phyloP scores from a whole-genome alignment of 2,888 invertebrate genomes.

The Leptopterna dolabrata region DNA sequence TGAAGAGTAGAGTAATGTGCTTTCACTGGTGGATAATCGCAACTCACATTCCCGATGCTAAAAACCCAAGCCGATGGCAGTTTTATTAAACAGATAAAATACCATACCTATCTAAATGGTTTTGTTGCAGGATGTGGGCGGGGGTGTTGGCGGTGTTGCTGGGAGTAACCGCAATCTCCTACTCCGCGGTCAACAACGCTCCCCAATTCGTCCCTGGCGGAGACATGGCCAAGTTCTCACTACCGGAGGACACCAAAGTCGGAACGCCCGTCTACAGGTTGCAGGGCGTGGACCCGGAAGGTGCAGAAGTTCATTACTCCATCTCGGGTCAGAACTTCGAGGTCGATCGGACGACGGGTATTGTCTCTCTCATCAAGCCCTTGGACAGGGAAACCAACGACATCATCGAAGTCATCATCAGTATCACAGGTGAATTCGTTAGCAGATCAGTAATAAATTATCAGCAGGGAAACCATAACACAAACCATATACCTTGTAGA shows the following conservation, averaged over 20 bases:
- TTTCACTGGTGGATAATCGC: too few species aligned
- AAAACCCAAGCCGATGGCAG: too few species aligned
- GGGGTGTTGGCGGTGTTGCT: constrained; percentile 48
- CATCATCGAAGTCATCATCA: constrained; percentile 81
- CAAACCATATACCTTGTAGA: too few species aligned
- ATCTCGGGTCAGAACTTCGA: constrained; percentile 85
- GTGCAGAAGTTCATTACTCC: constrained; percentile 78
- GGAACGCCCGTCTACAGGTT: constrained; percentile 82
- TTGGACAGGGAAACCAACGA: constrained; percentile 79
- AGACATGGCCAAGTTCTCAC: constrained; percentile 80
- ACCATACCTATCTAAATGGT: too few species aligned
- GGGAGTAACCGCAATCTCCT: constrained; percentile 26
- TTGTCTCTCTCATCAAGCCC: constrained; percentile 77
- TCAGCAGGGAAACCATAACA: too few species aligned
- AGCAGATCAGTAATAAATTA: too few species aligned
- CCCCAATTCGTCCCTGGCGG: constrained; percentile 82
- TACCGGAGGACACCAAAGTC: constrained; percentile 79
- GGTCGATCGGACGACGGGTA: constrained; percentile 81
- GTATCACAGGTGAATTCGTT: constrained; percentile 75
- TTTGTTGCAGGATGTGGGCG: constrained; percentile 45
- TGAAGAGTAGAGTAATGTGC: too few species aligned
- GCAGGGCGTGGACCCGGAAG: constrained; percentile 81
- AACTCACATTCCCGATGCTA: too few species aligned
- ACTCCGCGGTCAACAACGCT: constrained; percentile 72
- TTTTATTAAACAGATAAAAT: too few species aligned